phyloP scores from a whole-genome alignment of 2,888 invertebrate genomes.

The Drosophila tripunctata region DNA sequence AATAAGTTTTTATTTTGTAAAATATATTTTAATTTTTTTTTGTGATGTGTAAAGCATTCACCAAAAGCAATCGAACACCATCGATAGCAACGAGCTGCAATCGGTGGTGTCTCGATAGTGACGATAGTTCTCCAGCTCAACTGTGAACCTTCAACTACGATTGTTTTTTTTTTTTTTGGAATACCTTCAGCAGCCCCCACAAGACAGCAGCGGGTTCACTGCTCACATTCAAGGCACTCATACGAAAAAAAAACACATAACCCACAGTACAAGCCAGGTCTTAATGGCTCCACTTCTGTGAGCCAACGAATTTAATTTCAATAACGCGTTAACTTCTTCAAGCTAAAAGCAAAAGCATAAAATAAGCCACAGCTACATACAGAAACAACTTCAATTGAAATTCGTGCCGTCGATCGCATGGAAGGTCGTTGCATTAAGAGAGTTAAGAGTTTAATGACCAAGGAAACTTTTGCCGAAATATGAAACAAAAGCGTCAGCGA shows the following conservation, averaged over 20 bases:
- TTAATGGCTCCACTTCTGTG: conserved; percentile 49
- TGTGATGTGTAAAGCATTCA: no score
- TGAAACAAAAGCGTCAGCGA: conserved; percentile 67
- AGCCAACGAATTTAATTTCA: conserved; percentile 49
- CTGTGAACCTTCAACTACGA: conserved; percentile 49
- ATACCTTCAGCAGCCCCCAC: conserved; percentile 9
- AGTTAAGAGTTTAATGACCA: conserved; percentile 77
- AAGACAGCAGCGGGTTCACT: conserved; percentile 43
- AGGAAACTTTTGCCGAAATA: conserved; percentile 75
- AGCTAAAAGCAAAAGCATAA: neutral
- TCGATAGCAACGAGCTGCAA: no score
- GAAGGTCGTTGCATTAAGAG: conserved; percentile 77
- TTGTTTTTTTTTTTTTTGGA: no score
- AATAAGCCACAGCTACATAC: conserved; percentile 4
- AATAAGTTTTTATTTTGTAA: no score
- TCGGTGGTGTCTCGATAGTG: no score
- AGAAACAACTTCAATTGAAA: conserved; percentile 65
- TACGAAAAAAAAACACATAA: conserved; percentile 51
- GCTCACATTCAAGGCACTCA: conserved; percentile 64
- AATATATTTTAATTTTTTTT: no score
- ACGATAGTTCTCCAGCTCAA: no score
- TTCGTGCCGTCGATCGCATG: conserved; percentile 65
- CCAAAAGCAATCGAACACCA: no score
- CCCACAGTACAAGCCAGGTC: conserved; percentile 21
- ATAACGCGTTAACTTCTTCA: conserved; percentile 65